Base-by-base conservation (phyloP, 1,140 invertebrate species). In the Armadillidium nasatum region DNA sequence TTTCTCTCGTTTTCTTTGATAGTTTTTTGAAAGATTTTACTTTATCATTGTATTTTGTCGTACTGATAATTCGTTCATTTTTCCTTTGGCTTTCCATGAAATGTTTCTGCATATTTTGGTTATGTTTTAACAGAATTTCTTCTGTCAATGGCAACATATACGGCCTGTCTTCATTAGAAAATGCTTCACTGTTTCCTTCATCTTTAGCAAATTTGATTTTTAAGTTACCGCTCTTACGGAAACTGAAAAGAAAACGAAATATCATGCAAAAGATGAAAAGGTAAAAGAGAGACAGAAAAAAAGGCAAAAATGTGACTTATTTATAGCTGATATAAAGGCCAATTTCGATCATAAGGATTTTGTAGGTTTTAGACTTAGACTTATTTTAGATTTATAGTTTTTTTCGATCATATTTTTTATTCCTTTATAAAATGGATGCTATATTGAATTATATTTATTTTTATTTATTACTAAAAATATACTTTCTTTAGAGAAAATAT, bases 21-120 rank as follows among this genome's bases (percentile, higher is more conserved):
- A 33, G 44, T 22, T 77, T 77, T 70, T 73, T 77, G 23, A 68
- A 33, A 15, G 72, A 54, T 21, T 74, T 77, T 9, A 75, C 21
- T 44, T 73, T 79, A 15, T 21, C 19, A 46, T 76, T 73, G 44
- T 75, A 73, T 54, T 74, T 75, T 44, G 46, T 46, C 85, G 68
- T 87, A 88, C 13, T 54, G 71, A 69, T 87, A 67, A 84, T 87
- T 0, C 85, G 87, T 19, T 89, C 84, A n/a, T 88, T 84, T 78
- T 91, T 88, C 7, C 88, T 86, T 81, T 92, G 90, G 72, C 89
- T 89, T 80, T 90, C 89, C 10, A 91, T 85, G 88, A 93, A 90
- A 6, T 88, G 86, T 82, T 91, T 91, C 82, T 92, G 90, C 91
- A 92, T 93, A 72, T 91, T 88, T 79, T 91, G 89, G 83, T 92